phyloP scores from a whole-genome alignment of 2,888 invertebrate genomes.

The Scaptomyza reducta region DNA sequence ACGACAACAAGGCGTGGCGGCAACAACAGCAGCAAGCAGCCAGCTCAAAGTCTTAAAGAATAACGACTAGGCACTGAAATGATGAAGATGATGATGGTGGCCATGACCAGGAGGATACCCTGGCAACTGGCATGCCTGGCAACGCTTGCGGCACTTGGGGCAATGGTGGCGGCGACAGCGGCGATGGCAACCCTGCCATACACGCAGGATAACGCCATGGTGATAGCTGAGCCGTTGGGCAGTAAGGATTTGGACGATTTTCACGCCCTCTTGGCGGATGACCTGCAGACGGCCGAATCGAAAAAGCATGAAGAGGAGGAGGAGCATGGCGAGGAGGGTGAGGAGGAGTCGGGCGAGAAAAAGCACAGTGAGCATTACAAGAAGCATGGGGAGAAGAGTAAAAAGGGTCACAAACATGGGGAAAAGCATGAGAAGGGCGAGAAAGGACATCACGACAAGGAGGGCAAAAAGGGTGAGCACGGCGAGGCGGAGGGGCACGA shows the following conservation, averaged over 20 bases:
- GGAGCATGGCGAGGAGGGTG: slow-evolving; percentile 70
- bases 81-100: slow-evolving; percentile 12
- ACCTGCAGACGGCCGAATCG: slow-evolving; percentile 82
- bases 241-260: slow-evolving; percentile 53
- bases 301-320: slow-evolving; percentile 74
- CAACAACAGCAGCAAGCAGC: slow-evolving; percentile 38
- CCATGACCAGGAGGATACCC: slow-evolving; percentile 37
- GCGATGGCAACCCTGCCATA: slow-evolving; percentile 55
- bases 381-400: slow-evolving; percentile 89
- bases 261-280: slow-evolving; percentile 62
- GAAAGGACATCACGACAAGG: slow-evolving; percentile 90
- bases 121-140: slow-evolving; percentile 66
- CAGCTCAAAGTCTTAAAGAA: slow-evolving; percentile 44
- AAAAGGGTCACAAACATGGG: slow-evolving; percentile 89
- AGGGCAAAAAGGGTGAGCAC: slow-evolving; percentile 85
- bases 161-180: slow-evolving; percentile 20
- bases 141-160: slow-evolving; percentile 36
- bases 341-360: slow-evolving; percentile 88
- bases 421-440: slow-evolving; percentile 88
- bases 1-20: slow-evolving; percentile 63
- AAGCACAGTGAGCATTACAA: slow-evolving; percentile 88
- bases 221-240: slow-evolving; percentile 51
- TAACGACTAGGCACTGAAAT: slow-evolving; percentile 35
- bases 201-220: slow-evolving; percentile 57
- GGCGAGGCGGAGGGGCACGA: slow-evolving; percentile 85